Evolutionary conservation across 2,797 vertebrate genomes (phyloP), one percentile per base, ranked within the genome.

Genomic region (Spheniscus humboldti): DNA sequence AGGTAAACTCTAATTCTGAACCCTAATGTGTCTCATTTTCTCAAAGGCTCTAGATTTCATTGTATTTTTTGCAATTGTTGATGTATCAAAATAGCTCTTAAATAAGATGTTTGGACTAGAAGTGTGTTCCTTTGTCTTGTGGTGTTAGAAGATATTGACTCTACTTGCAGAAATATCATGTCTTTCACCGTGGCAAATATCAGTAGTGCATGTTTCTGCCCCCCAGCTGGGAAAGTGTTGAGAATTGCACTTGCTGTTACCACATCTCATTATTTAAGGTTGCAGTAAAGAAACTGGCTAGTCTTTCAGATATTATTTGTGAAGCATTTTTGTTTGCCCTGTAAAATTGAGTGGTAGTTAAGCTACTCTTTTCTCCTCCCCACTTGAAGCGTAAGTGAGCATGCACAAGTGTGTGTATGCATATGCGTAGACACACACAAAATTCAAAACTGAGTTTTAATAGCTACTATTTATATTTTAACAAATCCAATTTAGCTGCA

Each of bases 361-460:
- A 84, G 27, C 7, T 9, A 11, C 31, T 35, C 41, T 10, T 13
- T 53, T 39, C 30, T 25, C 20, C 11, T 39, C 23, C 8, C 11
- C 11, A 4, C 8, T 48, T 35, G 13, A 45, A 56, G 19, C 7
- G 4, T 48, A 6, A 53, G 47, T 35, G 30, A 77, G 48, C 19
- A 13, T 2, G 5, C 16, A 15, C 2, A 10, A 7, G 8, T 0
- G 1, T 23, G 6, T 35, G n/a, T n/a, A 18, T 17, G 28, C 4
- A 3, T 45, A 11, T 3, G 1, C 30, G 10, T 45, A 7, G 10
- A 37, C 8, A 13, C 18, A 33, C 7, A 28, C 9, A 33, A 30
- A 48, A 66, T 12, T 76, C 25, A 25, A 45, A 81, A 30, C 23
- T 4, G 10, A 5, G 12, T 67, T 77, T 77, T 57, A 62, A 25